Conservation (phyloP, 2,113 vertebrate genomes). For the Nesoenas mayeri region DNA sequence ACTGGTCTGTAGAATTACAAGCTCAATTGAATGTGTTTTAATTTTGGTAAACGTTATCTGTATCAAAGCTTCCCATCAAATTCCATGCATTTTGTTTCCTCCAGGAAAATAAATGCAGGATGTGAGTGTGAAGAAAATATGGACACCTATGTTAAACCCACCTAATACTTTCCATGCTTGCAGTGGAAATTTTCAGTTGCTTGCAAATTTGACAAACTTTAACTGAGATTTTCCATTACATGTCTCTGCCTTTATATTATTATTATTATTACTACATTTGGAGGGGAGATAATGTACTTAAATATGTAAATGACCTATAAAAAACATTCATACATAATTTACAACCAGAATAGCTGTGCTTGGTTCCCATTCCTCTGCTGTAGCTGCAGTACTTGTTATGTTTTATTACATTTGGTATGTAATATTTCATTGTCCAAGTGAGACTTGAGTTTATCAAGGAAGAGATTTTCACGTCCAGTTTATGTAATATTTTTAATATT, state of each 20-base stretch:
- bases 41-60: not conserved
- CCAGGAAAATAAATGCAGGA: constrained; percentile 1
- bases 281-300: not conserved
- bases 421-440: not conserved
- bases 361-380: not conserved
- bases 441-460: not conserved
- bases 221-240: not conserved
- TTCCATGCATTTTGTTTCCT: not conserved
- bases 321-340: not conserved
- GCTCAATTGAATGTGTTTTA: not conserved
- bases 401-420: not conserved
- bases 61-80: not conserved
- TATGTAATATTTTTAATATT: not conserved
- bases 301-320: not conserved
- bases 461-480: not conserved
- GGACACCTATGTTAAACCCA: not conserved
- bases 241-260: not conserved
- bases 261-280: not conserved
- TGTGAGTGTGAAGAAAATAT: not conserved
- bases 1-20: not conserved
- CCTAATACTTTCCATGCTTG: not conserved
- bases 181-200: constrained; percentile 12
- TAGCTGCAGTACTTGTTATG: not conserved
- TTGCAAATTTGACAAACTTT: not conserved
- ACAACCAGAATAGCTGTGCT: not conserved